Evolutionary conservation across 2,888 invertebrate genomes (phyloP), one percentile per base, ranked within the genome.

Genomic region (Slavum lentiscoides): DNA sequence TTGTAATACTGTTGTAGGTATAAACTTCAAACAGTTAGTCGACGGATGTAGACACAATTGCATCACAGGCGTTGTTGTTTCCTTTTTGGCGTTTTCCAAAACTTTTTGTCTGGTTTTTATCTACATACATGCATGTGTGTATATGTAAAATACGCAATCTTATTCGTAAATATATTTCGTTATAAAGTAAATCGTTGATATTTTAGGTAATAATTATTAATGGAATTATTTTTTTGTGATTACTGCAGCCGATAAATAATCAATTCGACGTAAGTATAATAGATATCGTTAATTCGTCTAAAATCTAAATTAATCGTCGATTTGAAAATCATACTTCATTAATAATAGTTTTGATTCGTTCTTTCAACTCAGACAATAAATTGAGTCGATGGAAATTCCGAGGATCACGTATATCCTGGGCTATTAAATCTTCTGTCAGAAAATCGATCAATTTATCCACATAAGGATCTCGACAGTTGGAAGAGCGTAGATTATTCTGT

Each of bases 321-420:
- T 19, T 49, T 64, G 30, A n/a, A 62, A 74, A 43, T 55, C 55
- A 19, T 74, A 74, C 74, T 74, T 74, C 53, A 7, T 11, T 17
- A 37, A 74, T 64, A 8, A 74, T 49, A 15, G 62, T 23, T 62
- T 64, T 64, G 19, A 62, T 64, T 37, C 64, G 74, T 64, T 53
- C 64, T 53, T 64, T 74, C 19, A 74, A 64, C 30, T n/a, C 53
- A 5, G 74, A 74, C 15, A 74, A 37, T 53, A 64, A 8, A 64
- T 53, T 74, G 8, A 53, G 4, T 43, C 74, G 61, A 53, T n/a
- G 53, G 37, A 53, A 74, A 2, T 11, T n/a, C n/a, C 6, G 7
- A 1, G 21, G n/a, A 13, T 74, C 37, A 3, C 53, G 37, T 30
- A 74, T 19, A 30, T 30, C n/a, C n/a, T 64, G 7, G 8, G 37